phyloP scores from a whole-genome alignment of 2,797 vertebrate species.

The Sebastiscus tertius region DNA sequence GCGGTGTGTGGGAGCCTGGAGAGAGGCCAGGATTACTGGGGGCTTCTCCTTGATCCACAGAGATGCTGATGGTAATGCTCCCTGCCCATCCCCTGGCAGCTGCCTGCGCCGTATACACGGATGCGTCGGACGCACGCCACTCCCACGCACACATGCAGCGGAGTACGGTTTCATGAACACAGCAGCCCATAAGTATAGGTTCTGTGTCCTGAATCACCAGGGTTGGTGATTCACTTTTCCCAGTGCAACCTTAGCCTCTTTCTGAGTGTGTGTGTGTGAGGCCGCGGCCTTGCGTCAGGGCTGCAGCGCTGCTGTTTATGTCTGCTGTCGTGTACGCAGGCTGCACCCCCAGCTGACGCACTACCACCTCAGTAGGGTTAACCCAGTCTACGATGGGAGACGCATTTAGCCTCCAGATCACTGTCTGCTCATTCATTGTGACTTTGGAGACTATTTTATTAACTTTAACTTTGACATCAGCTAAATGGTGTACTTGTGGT shows the following conservation, averaged over 20 bases:
- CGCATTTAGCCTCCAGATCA: background rate
- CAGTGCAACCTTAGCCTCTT: conserved; percentile 57
- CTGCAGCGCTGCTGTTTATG: conserved; percentile 71
- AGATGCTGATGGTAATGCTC: conserved; percentile 81
- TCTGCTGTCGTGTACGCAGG: conserved; percentile 69
- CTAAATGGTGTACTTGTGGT: background rate
- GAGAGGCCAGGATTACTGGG: conserved; percentile 80
- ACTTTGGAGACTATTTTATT: background rate
- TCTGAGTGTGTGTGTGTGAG: conserved; percentile 68
- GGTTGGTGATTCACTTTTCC: conserved; percentile 80
- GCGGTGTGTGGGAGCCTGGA: conserved; percentile 78
- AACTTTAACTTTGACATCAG: background rate
- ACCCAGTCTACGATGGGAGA: conserved; percentile 31
- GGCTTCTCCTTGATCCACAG: conserved; percentile 78
- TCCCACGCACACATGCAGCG: conserved; percentile 57
- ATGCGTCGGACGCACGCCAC: conserved; percentile 48
- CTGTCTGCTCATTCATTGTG: conserved; percentile 19
- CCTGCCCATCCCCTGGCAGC: conserved; percentile 66
- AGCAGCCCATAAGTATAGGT: conserved; percentile 82
- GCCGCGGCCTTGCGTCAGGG: conserved; percentile 72
- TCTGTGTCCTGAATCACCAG: conserved; percentile 68
- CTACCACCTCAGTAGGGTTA: conserved; percentile 56
- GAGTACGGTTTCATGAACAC: conserved; percentile 69
- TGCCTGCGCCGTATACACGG: conserved; percentile 42
- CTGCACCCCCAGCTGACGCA: conserved; percentile 75